Base-by-base conservation (phyloP, 2,113 vertebrate species). In the Xyliphius kryptos region DNA sequence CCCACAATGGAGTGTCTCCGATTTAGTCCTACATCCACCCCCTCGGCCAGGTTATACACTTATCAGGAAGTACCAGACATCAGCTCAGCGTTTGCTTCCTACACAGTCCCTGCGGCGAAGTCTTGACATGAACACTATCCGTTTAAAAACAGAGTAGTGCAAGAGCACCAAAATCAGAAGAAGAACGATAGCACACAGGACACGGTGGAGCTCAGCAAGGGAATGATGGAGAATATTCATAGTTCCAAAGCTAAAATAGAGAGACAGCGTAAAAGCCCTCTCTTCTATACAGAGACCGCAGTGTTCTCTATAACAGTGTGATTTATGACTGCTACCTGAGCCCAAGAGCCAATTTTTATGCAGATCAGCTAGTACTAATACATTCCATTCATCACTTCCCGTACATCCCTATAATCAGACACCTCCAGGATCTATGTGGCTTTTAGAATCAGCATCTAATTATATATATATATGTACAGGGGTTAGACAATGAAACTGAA, bases 381-480 rank as follows among this genome's bases (percentile, higher is more conserved):
- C 72, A 70, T 74, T 74, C 70, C 72, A 84, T 85, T 80, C 79
- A 82, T 83, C 77, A 81, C 50, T 68, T 71, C 72, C 49, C n/a
- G n/a, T n/a, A n/a, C 56, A 56, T 69, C 60, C 49, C 55, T 36
- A 47, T 61, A 11, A n/a, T 70, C 47, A 22, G 60, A 60, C 56
- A 61, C 32, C n/a, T n/a, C n/a, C n/a, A n/a, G n/a, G n/a, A n/a
- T n/a, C n/a, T 66, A 16, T 52, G 17, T 22, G 38, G n/a, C n/a
- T n/a, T n/a, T n/a, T n/a, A n/a, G n/a, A n/a, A n/a, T n/a, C n/a
- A n/a, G n/a, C n/a, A n/a, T n/a, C n/a, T n/a, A n/a, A n/a, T n/a
- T n/a, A n/a, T n/a, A n/a, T n/a, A n/a, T n/a, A n/a, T n/a, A n/a
- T n/a, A n/a, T n/a, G n/a, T n/a, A n/a, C n/a, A n/a, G n/a, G n/a